These are phyloP conservation scores for Stenotaenia linearis DNA, from an alignment of 2,888 invertebrate genomes.

Conservation along the genomic window DNA sequence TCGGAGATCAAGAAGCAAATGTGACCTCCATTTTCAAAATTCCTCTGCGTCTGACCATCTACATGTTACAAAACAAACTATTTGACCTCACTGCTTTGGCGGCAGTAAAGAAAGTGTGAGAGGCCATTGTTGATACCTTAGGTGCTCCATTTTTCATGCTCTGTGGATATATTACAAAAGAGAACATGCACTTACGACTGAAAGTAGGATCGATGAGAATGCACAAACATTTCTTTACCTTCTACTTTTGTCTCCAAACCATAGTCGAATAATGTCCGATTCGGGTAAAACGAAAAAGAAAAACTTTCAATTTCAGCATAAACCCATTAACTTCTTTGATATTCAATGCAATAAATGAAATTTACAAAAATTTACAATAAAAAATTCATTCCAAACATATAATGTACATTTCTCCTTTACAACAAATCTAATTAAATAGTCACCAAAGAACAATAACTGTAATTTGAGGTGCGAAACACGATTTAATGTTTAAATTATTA, in stretches of 20 bases:
- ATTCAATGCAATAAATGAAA: too few relatives aligned
- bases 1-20: neutral
- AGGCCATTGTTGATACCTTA: neutral
- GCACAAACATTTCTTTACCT: neutral
- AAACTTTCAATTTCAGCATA: neutral
- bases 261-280: neutral
- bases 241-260: neutral
- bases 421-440: too few relatives aligned
- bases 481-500: too few relatives aligned
- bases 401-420: too few relatives aligned
- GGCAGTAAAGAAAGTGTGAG: neutral
- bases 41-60: neutral
- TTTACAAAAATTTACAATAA: too few relatives aligned
- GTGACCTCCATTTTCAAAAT: neutral
- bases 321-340: too few relatives aligned
- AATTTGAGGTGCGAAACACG: too few relatives aligned
- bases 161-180: constrained; percentile 1
- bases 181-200: neutral
- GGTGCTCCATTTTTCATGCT: neutral
- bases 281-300: neutral
- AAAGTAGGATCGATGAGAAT: neutral
- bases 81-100: neutral
- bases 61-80: neutral
- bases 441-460: too few relatives aligned
- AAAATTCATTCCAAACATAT: too few relatives aligned